Percentiles rank a stretch among this genome's conserved stretches.
Evolutionary conservation across 2,113 vertebrate species (phyloP).

Genomic region (Gobio gobio): DNA sequence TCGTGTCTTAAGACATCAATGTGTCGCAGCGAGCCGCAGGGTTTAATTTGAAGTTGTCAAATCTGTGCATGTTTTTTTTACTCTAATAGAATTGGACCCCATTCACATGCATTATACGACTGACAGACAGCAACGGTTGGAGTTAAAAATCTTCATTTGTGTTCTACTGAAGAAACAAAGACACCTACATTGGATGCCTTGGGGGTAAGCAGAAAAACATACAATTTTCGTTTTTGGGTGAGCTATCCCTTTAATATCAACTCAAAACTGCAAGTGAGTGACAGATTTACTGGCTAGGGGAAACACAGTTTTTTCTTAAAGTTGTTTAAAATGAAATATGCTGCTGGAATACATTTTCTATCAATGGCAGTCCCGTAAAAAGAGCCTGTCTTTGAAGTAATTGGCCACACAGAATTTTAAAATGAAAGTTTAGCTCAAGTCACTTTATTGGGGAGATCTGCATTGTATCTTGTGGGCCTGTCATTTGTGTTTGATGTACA

Average conservation of each 20-base stretch:
- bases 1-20: too few species aligned
- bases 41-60: too few species aligned
- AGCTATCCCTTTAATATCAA: not conserved
- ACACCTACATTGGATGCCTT: too few species aligned
- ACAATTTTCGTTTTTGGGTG: too few species aligned
- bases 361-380: slow-evolving; percentile 34
- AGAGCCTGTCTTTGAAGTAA: slow-evolving; percentile 65
- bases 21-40: too few species aligned
- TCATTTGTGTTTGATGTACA: slow-evolving; percentile 76
- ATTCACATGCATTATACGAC: too few species aligned
- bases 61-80: too few species aligned
- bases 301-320: slow-evolving; percentile 5
- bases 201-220: too few species aligned
- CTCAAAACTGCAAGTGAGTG: not conserved
- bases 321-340: slow-evolving; percentile 16
- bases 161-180: too few species aligned
- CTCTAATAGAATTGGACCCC: too few species aligned
- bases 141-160: too few species aligned
- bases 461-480: slow-evolving; percentile 74
- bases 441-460: slow-evolving; percentile 69
- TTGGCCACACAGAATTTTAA: slow-evolving; percentile 68
- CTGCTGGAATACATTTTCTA: not conserved
- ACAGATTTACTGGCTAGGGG: not conserved
- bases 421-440: slow-evolving; percentile 65
- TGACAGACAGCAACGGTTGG: too few species aligned